Evolutionary conservation across 2,888 invertebrate genomes (phyloP).

Genomic region (Eurytoma adleriae): DNA sequence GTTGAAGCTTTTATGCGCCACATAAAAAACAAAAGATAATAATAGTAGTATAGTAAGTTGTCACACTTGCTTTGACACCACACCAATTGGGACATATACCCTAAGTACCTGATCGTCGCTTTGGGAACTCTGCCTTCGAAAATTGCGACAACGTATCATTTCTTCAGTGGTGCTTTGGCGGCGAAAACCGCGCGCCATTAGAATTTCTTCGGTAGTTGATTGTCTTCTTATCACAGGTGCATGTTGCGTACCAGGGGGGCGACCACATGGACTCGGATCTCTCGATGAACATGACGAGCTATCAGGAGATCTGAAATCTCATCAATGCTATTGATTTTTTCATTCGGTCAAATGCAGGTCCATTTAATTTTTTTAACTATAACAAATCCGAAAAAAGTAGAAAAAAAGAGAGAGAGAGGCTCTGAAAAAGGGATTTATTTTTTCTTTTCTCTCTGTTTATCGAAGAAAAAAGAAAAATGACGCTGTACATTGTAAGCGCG

Average conservation of each 20-base stretch:
- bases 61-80: conserved; percentile 2
- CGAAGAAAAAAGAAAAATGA: neutral
- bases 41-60: conserved; percentile 3
- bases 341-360: too few relatives aligned
- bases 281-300: conserved; percentile 87
- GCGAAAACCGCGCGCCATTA: conserved; percentile 92
- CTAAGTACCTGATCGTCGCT: conserved; percentile 84
- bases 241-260: conserved; percentile 74
- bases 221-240: conserved; percentile 88
- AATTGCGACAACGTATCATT: conserved; percentile 94
- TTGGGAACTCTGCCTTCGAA: conserved; percentile 92
- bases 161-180: conserved; percentile 94
- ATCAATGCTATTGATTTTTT: too few relatives aligned
- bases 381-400: too few relatives aligned
- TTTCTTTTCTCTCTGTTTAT: neutral
- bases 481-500: neutral
- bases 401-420: too few relatives aligned
- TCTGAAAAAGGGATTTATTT: too few relatives aligned
- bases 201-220: conserved; percentile 93
- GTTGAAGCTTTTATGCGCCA: neutral
- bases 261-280: conserved; percentile 89
- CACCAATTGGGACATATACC: conserved; percentile 59
- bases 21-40: too few relatives aligned
- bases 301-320: conserved; percentile 75
- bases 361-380: too few relatives aligned